Evolutionary conservation across 2,113 vertebrate species (phyloP).

Genomic region (zebrafish (Danio rerio)): GRCz12tu NC_133191.1:8226001-8226500

Average conservation of each 20-base stretch:
- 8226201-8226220: slow-evolving; percentile 59
- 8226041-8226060: too few relatives aligned
- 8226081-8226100: too few relatives aligned
- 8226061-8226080: too few relatives aligned
- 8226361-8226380: slow-evolving; percentile 60
- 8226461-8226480: not conserved
- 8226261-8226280: slow-evolving; percentile 60
- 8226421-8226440: slow-evolving; percentile 12
- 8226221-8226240: slow-evolving; percentile 56
- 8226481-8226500: slow-evolving; percentile 1
- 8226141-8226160: too few relatives aligned
- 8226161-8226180: slow-evolving; percentile 38
- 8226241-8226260: slow-evolving; percentile 60
- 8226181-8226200: slow-evolving; percentile 42
- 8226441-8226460: slow-evolving; percentile 13
- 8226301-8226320: slow-evolving; percentile 53
- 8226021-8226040: too few relatives aligned
- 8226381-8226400: slow-evolving; percentile 61
- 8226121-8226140: slow-evolving; percentile 40
- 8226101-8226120: slow-evolving; percentile 23
- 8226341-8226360: slow-evolving; percentile 49
- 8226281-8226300: slow-evolving; percentile 54
- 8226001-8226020: too few relatives aligned
- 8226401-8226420: slow-evolving; percentile 52
- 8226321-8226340: slow-evolving; percentile 33